Base-by-base conservation (phyloP, 2,113 vertebrate species). In the Nothobranchius kuhntae region DNA sequence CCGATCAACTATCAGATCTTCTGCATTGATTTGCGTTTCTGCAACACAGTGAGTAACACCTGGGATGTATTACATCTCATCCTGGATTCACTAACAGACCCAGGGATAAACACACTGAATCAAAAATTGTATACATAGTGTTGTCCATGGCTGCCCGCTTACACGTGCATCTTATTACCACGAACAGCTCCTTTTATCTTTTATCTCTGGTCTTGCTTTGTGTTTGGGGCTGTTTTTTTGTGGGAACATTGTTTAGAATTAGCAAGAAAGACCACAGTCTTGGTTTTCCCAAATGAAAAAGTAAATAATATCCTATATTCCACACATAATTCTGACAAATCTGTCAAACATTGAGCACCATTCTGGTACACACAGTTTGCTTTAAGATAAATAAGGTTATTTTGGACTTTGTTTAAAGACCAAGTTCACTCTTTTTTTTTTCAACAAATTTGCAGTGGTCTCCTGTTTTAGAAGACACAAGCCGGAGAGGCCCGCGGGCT, bases 61-160 rank as follows among this genome's bases (percentile, higher is more conserved):
- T 91, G 90, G 86, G 59, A 75, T 62, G 35, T 17, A 84, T 91
- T 89, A 86, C 13, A 9, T 38, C 58, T 2, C 62, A 66, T 8
- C 61, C 55, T 79, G 66, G 51, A 70, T 77, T 70, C 42, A 85
- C 52, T 7, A 7, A 42, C 62, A 65, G 30, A 30, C 30, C 30
- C 30, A 30, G 15, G 77, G 57, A 61, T 65, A 80, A 68, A 78
- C 80, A 84, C 54, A 59, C 15, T 17, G 35, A 78, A 69, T 73
- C 61, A 46, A 53, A 61, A 30, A 74, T 56, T 62, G 68, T 68
- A 26, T 54, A 70, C 65, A 81, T 73, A 72, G 55, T 77, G 65
- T 83, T 88, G 82, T 83, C 68, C 66, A 73, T 71, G 48, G 55
- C 66, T 73, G 55, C 57, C 46, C 14, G 24, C 56, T 26, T 69